Conservation (phyloP, 2,113 vertebrate genomes). For the Cariama cristata region DNA sequence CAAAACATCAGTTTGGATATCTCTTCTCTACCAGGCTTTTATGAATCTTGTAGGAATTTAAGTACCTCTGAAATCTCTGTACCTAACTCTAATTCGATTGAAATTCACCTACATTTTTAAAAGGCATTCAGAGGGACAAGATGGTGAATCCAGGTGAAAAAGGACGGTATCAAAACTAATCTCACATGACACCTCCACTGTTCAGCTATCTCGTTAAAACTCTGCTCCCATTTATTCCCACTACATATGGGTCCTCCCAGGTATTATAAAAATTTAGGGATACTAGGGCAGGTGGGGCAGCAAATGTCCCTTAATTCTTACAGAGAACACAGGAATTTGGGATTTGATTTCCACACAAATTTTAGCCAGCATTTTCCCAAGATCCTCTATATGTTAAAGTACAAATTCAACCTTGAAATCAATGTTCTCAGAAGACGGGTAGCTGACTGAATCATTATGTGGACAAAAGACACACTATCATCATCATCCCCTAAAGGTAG, state of each 20-base stretch:
- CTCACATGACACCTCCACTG: not conserved
- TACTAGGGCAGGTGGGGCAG: not conserved
- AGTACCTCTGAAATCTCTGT: not conserved
- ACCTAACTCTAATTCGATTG: not conserved
- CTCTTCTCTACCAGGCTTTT: not conserved
- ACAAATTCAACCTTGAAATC: not conserved
- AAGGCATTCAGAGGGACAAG: not conserved
- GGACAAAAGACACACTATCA: not conserved
- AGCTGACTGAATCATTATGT: not conserved
- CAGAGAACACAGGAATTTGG: not conserved
- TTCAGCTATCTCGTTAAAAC: not conserved
- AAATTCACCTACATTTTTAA: not conserved
- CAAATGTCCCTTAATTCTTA: not conserved
- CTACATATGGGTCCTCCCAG: not conserved
- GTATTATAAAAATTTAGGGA: not conserved
- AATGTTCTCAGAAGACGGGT: not conserved
- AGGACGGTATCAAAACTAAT: not conserved
- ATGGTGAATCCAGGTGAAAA: not conserved
- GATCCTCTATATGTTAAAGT: not conserved
- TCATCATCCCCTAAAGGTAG: not conserved
- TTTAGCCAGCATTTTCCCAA: not conserved
- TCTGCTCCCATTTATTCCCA: not conserved
- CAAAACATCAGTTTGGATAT: not conserved
- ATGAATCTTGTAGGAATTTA: not conserved
- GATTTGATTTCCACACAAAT: not conserved